These are phyloP conservation scores for Pristionchus entomophagus DNA, from an alignment of 2,888 invertebrate genomes.

Conservation along the genomic window DNA sequence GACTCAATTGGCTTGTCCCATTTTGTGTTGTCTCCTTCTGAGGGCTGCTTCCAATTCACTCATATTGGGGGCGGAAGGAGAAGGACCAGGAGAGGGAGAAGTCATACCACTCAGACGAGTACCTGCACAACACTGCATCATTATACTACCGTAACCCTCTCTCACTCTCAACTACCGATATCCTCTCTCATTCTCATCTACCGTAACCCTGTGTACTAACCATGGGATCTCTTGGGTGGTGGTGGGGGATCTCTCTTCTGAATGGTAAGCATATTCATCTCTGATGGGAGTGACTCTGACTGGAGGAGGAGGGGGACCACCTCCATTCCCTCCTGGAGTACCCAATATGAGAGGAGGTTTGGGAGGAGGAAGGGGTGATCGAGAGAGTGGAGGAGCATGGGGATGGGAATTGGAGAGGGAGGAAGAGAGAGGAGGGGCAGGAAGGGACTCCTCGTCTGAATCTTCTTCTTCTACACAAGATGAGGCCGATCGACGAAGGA, in stretches of 20 bases:
- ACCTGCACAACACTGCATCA: background rate
- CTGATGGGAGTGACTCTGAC: slow-evolving; percentile 43
- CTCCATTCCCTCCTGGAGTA: background rate
- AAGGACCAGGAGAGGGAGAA: slow-evolving; percentile 47
- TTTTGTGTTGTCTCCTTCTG: slow-evolving; percentile 58
- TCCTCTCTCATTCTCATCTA: background rate
- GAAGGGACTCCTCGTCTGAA: slow-evolving; percentile 74
- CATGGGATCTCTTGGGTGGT: slow-evolving; percentile 72
- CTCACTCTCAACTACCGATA: background rate
- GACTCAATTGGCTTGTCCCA: slow-evolving; percentile 36
- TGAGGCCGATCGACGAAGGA: slow-evolving; percentile 41
- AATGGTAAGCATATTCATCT: slow-evolving; percentile 48
- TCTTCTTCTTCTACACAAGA: slow-evolving; percentile 61
- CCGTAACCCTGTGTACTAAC: slow-evolving; percentile 48
- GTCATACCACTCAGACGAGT: slow-evolving; percentile 31
- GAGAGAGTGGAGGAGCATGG: background rate
- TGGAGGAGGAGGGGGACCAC: slow-evolving; percentile 47
- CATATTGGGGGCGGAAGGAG: slow-evolving; percentile 49
- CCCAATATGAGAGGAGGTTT: slow-evolving; percentile 53
- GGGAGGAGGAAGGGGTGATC: slow-evolving; percentile 49
- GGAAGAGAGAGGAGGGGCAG: slow-evolving; percentile 66
- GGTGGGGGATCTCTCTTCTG: slow-evolving; percentile 65
- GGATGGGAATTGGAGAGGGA: background rate
- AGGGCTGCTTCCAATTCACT: slow-evolving; percentile 65
- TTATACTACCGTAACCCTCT: background rate